Evolutionary conservation across 2,888 invertebrate genomes (phyloP), one percentile per base, ranked within the genome.

Genomic region (Brachyopa scutellaris): DNA sequence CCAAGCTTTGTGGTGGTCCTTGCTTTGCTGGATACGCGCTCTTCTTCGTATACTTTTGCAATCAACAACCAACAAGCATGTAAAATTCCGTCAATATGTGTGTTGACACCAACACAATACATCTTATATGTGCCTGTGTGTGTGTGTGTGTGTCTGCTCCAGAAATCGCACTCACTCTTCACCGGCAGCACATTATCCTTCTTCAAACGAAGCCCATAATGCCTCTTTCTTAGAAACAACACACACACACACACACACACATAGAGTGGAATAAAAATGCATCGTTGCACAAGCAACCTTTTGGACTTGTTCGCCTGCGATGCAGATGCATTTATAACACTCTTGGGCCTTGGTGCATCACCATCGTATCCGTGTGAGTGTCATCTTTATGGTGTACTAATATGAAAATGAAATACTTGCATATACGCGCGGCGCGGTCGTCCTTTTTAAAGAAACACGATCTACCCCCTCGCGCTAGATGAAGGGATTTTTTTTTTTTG

Each of bases 61-160:
- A 57, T 51, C 53, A 53, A n/a, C 31, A 51, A 31, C 29, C n/a
- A n/a, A n/a, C 51, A 51, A 40, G 40, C 40, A 40, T 19, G 55
- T n/a, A 38, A 38, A 55, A 55, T 38, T n/a, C 40, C 26, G 40
- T 19, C 26, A 51, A 29, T 42, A 15, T 49, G 49, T 59, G 42
- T 59, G 42, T 42, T 55, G 55, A 55, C 55, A 55, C 55, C 55
- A 55, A 36, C 55, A 55, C 21, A 15, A 55, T 17, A 15, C 36
- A 36, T 5, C n/a, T n/a, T n/a, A n/a, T n/a, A n/a, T n/a, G n/a
- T n/a, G n/a, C 15, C 11, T 11, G 13, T n/a, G 19, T 9, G 0
- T 19, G 4, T 29, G 23, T 51, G 29, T 53, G 36, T 38, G 38
- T 21, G 21, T 36, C n/a, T n/a, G n/a, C n/a, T 36, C 36, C 23